Evolutionary conservation across 2,113 vertebrate species (phyloP).

Genomic region (Hassar affinis): DNA sequence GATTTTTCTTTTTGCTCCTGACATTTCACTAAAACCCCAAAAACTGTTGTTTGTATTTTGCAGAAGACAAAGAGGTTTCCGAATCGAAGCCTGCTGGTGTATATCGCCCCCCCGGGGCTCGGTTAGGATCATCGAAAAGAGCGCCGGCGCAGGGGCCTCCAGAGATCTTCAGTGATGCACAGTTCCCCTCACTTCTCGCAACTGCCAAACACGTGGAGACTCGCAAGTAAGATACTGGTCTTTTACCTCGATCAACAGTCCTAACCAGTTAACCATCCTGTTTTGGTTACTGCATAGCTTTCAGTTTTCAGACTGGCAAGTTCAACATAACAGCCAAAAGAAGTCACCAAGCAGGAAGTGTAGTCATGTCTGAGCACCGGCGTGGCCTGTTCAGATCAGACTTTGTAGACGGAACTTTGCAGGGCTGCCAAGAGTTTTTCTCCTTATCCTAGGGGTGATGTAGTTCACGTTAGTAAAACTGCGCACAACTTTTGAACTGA

Average conservation of each 20-base stretch:
- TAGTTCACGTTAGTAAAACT: not conserved
- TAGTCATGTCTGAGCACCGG: not conserved
- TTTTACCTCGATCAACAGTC: not conserved
- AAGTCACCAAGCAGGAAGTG: not conserved
- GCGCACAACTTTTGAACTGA: not conserved
- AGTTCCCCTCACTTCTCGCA: constrained; percentile 92
- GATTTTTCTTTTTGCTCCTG: no score
- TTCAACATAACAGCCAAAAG: no score
- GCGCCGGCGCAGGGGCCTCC: constrained; percentile 83
- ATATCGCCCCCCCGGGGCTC: constrained; percentile 92
- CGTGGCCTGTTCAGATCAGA: not conserved
- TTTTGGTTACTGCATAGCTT: not conserved
- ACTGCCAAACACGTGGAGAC: constrained; percentile 95
- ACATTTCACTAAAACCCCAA: not conserved
- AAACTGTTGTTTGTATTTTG: not conserved
- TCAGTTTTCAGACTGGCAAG: no score
- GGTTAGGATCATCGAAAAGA: constrained; percentile 75
- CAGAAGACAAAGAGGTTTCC: constrained; percentile 76
- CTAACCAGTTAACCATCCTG: not conserved
- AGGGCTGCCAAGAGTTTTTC: no score
- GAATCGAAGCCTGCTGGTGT: constrained; percentile 85
- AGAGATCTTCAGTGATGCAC: constrained; percentile 90
- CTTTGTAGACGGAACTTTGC: no score
- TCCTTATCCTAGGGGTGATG: no score
- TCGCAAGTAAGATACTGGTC: constrained; percentile 81